These are phyloP conservation scores for Astyanax mexicanus DNA, from an alignment of 2,797 vertebrate genomes.

Conservation along the genomic window DNA sequence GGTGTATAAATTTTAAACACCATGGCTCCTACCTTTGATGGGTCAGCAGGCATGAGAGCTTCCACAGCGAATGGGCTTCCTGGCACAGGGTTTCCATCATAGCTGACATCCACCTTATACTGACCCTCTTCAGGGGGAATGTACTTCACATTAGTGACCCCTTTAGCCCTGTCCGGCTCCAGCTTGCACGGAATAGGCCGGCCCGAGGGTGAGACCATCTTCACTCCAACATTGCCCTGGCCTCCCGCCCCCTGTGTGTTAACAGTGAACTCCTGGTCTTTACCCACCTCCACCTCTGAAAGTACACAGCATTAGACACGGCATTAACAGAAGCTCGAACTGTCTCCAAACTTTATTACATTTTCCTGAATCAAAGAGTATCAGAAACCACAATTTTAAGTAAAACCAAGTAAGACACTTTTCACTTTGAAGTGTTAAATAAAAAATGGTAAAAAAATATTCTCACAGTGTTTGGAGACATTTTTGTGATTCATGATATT, in stretches of 20 bases:
- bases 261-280: slow-evolving; percentile 90
- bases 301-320: slow-evolving; percentile 16
- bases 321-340: neutral
- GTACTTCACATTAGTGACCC: slow-evolving; percentile 86
- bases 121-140: slow-evolving; percentile 93
- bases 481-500: no score
- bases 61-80: slow-evolving; percentile 94
- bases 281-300: slow-evolving; percentile 92
- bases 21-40: slow-evolving; percentile 84
- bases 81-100: slow-evolving; percentile 91
- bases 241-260: slow-evolving; percentile 90
- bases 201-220: slow-evolving; percentile 91
- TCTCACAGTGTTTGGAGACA: no score
- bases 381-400: no score
- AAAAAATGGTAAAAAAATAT: no score
- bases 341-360: no score
- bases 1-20: neutral
- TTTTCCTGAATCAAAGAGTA: no score
- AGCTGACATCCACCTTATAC: slow-evolving; percentile 93
- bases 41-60: slow-evolving; percentile 91
- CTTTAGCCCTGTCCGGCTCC: slow-evolving; percentile 85
- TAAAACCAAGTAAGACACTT: no score
- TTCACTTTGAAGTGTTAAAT: no score
- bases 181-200: slow-evolving; percentile 93
- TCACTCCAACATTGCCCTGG: slow-evolving; percentile 89